Percentiles rank a stretch among this genome's conserved stretches.
These are phyloP conservation scores for Mantis religiosa DNA, from an alignment of 2,888 invertebrate genomes.

Conservation along the genomic window DNA sequence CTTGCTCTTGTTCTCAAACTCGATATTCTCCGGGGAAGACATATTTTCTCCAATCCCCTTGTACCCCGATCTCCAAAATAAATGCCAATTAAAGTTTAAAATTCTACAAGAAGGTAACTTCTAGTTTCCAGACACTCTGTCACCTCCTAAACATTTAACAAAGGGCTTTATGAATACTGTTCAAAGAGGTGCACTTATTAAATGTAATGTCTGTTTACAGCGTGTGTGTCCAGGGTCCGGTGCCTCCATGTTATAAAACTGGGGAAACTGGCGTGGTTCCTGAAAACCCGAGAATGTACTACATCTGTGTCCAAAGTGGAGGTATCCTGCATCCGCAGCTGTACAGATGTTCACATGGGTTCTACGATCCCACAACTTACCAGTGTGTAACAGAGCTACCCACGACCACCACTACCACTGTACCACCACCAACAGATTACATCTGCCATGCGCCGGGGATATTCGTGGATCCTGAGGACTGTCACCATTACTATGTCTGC, in stretches of 20 bases:
- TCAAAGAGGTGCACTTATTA: no score
- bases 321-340: not conserved
- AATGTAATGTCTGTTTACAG: not conserved
- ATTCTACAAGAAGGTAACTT: no score
- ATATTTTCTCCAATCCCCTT: no score
- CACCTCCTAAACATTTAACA: no score
- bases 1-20: no score
- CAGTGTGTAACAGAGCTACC: not conserved
- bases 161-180: no score
- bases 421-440: not conserved
- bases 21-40: no score
- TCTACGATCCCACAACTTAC: not conserved
- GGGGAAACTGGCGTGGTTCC: not conserved
- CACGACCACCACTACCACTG: not conserved
- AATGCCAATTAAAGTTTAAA: no score
- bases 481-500: not conserved
- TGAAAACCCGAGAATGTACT: not conserved
- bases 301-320: not conserved
- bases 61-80: no score
- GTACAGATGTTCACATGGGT: not conserved
- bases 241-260: not conserved
- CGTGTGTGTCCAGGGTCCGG: not conserved
- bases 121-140: no score
- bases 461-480: not conserved
- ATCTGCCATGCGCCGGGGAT: not conserved